Evolutionary conservation across 2,113 vertebrate species (phyloP), one percentile per base, ranked within the genome.

Genomic region (Rhabdomys dilectus): DNA sequence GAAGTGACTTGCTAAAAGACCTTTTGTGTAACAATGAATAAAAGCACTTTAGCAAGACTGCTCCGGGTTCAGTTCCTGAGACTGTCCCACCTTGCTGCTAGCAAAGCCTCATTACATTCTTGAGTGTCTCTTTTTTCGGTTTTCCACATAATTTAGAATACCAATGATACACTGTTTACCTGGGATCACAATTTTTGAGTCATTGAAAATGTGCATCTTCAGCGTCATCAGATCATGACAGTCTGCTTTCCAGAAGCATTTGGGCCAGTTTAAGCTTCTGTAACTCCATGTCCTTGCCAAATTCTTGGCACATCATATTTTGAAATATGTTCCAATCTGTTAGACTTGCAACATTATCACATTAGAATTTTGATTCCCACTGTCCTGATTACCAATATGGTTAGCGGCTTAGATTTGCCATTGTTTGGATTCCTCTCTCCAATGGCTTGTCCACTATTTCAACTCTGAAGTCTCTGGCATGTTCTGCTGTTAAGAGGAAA

Each of bases 281-380:
- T 94, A 39, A 64, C 22, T 62, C 15, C 36, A 1, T 51, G 53
- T 68, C 51, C 60, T 91, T 93, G 86, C 60, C 66, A 26, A 60
- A 75, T 29, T 91, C 48, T 72, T 53, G 73, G 64, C 80, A 51
- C 72, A 9, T 96, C 66, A n/a, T 22, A n/a, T 48, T 92, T 78
- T 81, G 11, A 11, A 60, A 22, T 45, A n/a, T 77, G 39, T 92
- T 89, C 89, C n/a, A 51, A 4, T 94, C 78, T 68, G 60, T 81
- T 88, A 77, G 48, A 3, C 62, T 4, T 91, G 7, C 82, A 73
- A 77, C 56, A 75, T 34, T 58, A 58, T 88, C 70, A 70, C 51
- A 58, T 51, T 93, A 70, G 76, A n/a, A 17, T 91, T 96, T 80
- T 80, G 64, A 39, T 81, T 76, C 93, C 60, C n/a, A 66, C 90